Conservation (phyloP, 2,888 invertebrate species). For the Pomacea canaliculata region DNA sequence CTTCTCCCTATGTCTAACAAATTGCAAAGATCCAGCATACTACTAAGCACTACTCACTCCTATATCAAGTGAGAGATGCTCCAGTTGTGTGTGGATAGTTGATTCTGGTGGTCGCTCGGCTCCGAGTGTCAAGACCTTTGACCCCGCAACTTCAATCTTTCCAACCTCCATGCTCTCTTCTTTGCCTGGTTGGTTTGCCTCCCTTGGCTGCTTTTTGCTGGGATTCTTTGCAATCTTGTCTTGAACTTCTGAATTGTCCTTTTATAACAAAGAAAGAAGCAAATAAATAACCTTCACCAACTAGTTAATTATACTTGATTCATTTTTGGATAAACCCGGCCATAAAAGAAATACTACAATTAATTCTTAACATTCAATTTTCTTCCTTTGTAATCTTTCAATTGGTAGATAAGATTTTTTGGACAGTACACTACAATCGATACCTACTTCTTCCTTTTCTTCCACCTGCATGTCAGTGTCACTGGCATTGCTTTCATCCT, state of each 20-base stretch:
- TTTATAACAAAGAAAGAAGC: background rate
- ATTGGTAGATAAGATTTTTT: too few relatives aligned
- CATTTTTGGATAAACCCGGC: too few relatives aligned
- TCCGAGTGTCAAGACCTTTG: slow-evolving; percentile 77
- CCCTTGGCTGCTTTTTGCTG: slow-evolving; percentile 21
- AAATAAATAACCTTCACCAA: background rate
- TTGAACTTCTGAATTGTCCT: slow-evolving; percentile 29
- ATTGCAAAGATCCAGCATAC: too few relatives aligned
- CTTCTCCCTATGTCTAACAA: too few relatives aligned
- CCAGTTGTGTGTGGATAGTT: slow-evolving; percentile 80
- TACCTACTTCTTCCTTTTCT: slow-evolving; percentile 48
- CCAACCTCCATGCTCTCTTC: slow-evolving; percentile 35
- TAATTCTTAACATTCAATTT: background rate
- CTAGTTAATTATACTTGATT: too few relatives aligned
- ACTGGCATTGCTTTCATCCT: slow-evolving; percentile 74
- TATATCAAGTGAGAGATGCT: slow-evolving; percentile 44
- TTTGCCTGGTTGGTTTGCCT: slow-evolving; percentile 26
- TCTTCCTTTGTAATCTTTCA: too few relatives aligned
- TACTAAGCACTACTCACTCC: slow-evolving; percentile 22
- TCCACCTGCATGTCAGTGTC: slow-evolving; percentile 60
- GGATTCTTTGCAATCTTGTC: slow-evolving; percentile 29
- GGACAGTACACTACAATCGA: too few relatives aligned
- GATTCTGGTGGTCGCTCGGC: slow-evolving; percentile 81
- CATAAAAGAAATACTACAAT: background rate
- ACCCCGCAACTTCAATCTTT: slow-evolving; percentile 77